Base-by-base conservation (phyloP, 1,140 invertebrate species). In the Aphis gossypii region DNA sequence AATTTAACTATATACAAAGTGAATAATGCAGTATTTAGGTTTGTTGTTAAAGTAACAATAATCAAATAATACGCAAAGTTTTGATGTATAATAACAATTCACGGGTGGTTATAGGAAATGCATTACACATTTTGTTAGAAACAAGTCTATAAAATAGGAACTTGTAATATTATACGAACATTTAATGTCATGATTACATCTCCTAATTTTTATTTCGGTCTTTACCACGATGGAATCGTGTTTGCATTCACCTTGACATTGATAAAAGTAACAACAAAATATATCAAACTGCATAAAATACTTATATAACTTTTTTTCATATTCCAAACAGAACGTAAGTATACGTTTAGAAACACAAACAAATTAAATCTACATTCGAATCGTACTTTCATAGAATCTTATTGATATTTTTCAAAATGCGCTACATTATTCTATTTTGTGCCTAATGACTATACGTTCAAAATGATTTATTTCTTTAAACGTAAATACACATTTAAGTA, bases 171-270 rank as follows among this genome's bases (percentile, higher is more conserved):
- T 41, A 30, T 84, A 20, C 23, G 23, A 84, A 84, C 9, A 44
- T 41, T 84, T 4, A 25, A 41, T 41, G 30, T 3, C 25, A 41
- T 44, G 38, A 30, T 48, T 88, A n/a, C 6, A 88, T 51, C n/a
- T 51, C 51, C 20, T 25, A 21, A 8, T 51, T 88, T 87, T 88
- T 21, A 90, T 90, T 60, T 90, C 11, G 51, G 25, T 90, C n/a
- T 23, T 60, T 30, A 60, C 3, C 88, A 18, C 11, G 35, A 20
- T n/a, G 30, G 21, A 30, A 4, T 56, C 88, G 54, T 90, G 54
- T 90, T 60, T 25, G 20, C n/a, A 60, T 90, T 90, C 35, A 44
- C 88, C 88, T 90, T 90, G 88, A 90, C 56, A 90, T 60, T 90
- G 54, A 90, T 41, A 21, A 20, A 60, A 90, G 56, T 38, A 90